Percentiles rank a stretch among this genome's conserved stretches.
phyloP scores from a whole-genome alignment of 2,797 vertebrate species.

The Danio albolineatus region DNA sequence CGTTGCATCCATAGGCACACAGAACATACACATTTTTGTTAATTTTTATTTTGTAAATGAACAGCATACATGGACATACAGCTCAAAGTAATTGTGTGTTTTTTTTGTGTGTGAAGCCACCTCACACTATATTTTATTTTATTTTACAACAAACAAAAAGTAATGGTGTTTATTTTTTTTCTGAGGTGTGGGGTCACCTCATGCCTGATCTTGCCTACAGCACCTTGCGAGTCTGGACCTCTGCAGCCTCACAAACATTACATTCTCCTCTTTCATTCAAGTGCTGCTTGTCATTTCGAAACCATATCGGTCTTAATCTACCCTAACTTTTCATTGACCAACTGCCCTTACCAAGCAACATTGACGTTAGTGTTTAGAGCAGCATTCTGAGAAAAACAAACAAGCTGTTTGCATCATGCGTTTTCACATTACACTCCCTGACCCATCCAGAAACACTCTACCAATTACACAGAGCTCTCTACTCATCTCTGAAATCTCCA shows the following conservation, averaged over 20 bases:
- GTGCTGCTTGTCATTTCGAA: constrained; percentile 38
- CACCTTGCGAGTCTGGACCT: not conserved
- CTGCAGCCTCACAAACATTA: constrained; percentile 1
- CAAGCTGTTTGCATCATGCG: constrained; percentile 17
- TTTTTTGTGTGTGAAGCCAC: too few relatives aligned
- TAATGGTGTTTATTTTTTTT: not conserved
- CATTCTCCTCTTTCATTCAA: not conserved
- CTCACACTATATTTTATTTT: too few relatives aligned
- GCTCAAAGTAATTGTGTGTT: too few relatives aligned
- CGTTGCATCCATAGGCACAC: not conserved
- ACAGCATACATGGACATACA: not conserved
- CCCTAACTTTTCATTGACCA: constrained; percentile 60
- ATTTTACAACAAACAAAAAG: not conserved
- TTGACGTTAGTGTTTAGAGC: constrained; percentile 53
- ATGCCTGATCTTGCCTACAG: constrained; percentile 10
- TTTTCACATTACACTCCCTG: constrained; percentile 16
- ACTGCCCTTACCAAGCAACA: constrained; percentile 52
- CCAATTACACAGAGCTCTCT: constrained; percentile 23
- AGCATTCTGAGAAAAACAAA: constrained; percentile 4
- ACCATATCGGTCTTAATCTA: constrained; percentile 64
- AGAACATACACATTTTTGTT: too few relatives aligned
- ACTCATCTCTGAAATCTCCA: constrained; percentile 28
- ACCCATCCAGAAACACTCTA: constrained; percentile 5
- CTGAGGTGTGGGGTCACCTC: not conserved
- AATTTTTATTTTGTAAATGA: not conserved